Percentiles rank a stretch among this genome's conserved stretches.
Evolutionary conservation across 2,113 vertebrate species (phyloP).

Genomic region (Xyliphius kryptos): DNA sequence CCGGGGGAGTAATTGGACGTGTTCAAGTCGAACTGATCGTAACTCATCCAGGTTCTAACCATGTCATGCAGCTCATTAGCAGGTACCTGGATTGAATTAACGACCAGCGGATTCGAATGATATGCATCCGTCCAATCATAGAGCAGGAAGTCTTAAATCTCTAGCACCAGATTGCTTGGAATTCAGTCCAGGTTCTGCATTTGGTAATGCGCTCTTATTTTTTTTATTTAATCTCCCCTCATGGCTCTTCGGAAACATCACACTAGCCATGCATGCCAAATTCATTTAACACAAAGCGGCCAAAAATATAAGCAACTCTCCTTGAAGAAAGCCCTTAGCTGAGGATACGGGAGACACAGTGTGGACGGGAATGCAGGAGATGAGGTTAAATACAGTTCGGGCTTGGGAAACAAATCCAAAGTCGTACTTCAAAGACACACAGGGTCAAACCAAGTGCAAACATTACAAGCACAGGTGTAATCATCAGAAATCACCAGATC

Average conservation of each 20-base stretch:
- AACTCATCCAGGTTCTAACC: neutral
- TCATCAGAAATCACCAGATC: too few relatives aligned
- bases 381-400: too few relatives aligned
- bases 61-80: conserved; percentile 1
- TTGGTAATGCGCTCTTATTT: neutral
- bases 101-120: conserved; percentile 8
- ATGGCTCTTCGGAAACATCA: neutral
- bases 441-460: too few relatives aligned
- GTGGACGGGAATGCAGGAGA: too few relatives aligned
- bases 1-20: neutral
- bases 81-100: conserved; percentile 21
- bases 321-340: neutral
- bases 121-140: conserved; percentile 13
- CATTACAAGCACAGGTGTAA: too few relatives aligned
- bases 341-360: neutral
- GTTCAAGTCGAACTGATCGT: neutral
- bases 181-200: conserved; percentile 7
- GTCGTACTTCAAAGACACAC: too few relatives aligned
- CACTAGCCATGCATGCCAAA: neutral
- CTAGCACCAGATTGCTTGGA: neutral
- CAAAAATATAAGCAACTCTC: conserved; percentile 2
- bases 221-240: neutral
- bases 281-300: conserved; percentile 3
- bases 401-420: too few relatives aligned
- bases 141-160: conserved; percentile 9